These are phyloP conservation scores for Cantharis lateralis DNA, from an alignment of 2,888 invertebrate genomes.

Conservation along the genomic window DNA sequence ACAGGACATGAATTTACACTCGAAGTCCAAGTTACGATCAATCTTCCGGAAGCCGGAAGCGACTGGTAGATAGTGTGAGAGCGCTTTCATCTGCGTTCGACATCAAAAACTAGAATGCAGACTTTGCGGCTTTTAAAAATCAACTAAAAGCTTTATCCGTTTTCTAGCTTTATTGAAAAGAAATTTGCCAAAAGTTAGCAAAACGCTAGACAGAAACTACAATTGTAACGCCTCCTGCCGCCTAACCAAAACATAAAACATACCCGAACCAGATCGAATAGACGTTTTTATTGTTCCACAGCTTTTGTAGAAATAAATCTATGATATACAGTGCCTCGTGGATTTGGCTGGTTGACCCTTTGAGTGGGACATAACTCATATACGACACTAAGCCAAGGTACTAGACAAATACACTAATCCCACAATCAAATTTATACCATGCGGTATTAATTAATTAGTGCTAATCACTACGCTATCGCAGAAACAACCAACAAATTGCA, in stretches of 20 bases:
- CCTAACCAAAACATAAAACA: slow-evolving; percentile 18
- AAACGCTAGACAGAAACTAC: slow-evolving; percentile 14
- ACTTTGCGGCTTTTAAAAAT: slow-evolving; percentile 12
- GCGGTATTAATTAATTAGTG: not conserved
- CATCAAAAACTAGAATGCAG: slow-evolving; percentile 9
- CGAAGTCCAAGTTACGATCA: slow-evolving; percentile 23
- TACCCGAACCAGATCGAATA: slow-evolving; percentile 20
- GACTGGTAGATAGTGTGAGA: slow-evolving; percentile 3
- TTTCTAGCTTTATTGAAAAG: slow-evolving; percentile 20
- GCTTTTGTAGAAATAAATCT: slow-evolving; percentile 33
- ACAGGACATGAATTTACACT: slow-evolving; percentile 29
- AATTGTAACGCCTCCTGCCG: slow-evolving; percentile 16
- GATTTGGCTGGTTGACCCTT: slow-evolving; percentile 32
- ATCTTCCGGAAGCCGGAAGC: slow-evolving; percentile 22
- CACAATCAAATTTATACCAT: slow-evolving; percentile 30
- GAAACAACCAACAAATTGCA: not conserved
- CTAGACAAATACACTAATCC: slow-evolving; percentile 36
- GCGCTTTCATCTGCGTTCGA: slow-evolving; percentile 17
- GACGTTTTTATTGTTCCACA: slow-evolving; percentile 33
- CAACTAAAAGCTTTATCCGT: slow-evolving; percentile 3
- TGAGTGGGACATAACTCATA: slow-evolving; percentile 34
- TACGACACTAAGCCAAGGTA: slow-evolving; percentile 33
- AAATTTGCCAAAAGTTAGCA: slow-evolving; percentile 19
- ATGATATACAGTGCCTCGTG: slow-evolving; percentile 31
- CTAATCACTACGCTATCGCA: not conserved